phyloP scores from a whole-genome alignment of 2,797 vertebrate genomes.

The Bradypus variegatus region DNA sequence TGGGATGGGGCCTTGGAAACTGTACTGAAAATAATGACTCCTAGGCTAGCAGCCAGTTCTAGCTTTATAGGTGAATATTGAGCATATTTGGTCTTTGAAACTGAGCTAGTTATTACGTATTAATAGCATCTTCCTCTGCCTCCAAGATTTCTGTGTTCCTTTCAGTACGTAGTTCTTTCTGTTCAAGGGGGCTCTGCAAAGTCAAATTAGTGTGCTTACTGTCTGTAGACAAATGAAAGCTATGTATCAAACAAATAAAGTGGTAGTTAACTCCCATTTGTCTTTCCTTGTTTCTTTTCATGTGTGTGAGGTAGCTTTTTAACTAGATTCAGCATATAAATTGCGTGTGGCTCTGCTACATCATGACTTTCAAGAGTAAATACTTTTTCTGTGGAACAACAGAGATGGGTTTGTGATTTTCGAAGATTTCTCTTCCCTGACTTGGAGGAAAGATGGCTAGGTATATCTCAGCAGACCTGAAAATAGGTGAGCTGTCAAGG shows the following conservation, averaged over 20 bases:
- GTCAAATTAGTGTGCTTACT: not conserved
- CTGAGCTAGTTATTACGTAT: not conserved
- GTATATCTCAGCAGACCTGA: constrained; percentile 40
- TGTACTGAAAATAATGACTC: not conserved
- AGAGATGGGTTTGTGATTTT: constrained; percentile 17
- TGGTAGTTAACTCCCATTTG: not conserved
- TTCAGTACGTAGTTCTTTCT: not conserved
- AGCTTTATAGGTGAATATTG: not conserved
- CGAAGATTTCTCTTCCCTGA: constrained; percentile 24
- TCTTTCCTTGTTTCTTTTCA: not conserved
- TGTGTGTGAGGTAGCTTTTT: not conserved
- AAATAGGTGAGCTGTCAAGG: constrained; percentile 41
- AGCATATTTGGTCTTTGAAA: not conserved
- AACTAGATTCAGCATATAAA: not conserved
- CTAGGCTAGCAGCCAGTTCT: not conserved
- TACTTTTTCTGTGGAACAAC: not conserved
- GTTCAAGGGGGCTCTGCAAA: not conserved
- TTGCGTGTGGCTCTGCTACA: not conserved
- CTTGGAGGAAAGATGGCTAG: constrained; percentile 30
- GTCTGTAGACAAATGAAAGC: not conserved
- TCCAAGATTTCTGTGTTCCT: not conserved
- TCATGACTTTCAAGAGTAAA: not conserved
- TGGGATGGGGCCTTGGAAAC: not conserved
- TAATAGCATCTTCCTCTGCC: not conserved
- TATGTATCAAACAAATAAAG: not conserved